A percentile compares a stretch with the other conserved stretches of the same genome.
Evolutionary conservation across 2,113 vertebrate genomes (phyloP).

Genomic region (Galbula dea): DNA sequence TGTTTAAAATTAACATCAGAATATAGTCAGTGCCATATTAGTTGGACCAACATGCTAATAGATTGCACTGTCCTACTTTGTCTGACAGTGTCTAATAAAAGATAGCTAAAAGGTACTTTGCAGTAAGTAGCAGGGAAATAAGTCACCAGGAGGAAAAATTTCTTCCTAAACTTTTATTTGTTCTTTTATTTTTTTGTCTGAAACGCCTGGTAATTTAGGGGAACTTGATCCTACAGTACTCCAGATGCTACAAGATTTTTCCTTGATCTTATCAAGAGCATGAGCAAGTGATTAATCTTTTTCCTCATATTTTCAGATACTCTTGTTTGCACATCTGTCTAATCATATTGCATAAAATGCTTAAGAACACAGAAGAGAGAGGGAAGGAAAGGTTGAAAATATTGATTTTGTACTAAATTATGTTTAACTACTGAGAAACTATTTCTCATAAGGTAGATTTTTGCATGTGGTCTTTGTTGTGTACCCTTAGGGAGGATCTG

Average conservation of each 20-base stretch:
- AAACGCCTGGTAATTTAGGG: not conserved
- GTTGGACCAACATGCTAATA: not conserved
- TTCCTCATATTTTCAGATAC: not conserved
- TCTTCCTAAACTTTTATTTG: not conserved
- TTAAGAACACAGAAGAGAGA: conserved; percentile 14
- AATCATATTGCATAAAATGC: conserved; percentile 17
- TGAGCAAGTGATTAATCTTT: conserved; percentile 12
- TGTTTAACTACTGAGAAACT: conserved; percentile 4
- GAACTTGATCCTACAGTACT: not conserved
- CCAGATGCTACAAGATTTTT: not conserved
- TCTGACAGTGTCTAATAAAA: not conserved
- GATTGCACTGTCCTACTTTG: not conserved
- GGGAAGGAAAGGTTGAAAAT: not conserved
- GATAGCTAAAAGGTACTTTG: not conserved
- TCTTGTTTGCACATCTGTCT: conserved; percentile 37
- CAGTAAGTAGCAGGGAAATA: not conserved
- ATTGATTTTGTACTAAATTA: not conserved
- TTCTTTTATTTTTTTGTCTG: not conserved
- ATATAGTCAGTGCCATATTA: not conserved
- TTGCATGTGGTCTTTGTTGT: not conserved
- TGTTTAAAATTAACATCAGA: not conserved
- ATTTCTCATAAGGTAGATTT: not conserved
- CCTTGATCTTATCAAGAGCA: not conserved
- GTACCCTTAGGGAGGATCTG: not conserved
- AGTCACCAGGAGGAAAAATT: not conserved